Conservation (phyloP, 2,888 invertebrate species). For the Mythimna pallens region DNA sequence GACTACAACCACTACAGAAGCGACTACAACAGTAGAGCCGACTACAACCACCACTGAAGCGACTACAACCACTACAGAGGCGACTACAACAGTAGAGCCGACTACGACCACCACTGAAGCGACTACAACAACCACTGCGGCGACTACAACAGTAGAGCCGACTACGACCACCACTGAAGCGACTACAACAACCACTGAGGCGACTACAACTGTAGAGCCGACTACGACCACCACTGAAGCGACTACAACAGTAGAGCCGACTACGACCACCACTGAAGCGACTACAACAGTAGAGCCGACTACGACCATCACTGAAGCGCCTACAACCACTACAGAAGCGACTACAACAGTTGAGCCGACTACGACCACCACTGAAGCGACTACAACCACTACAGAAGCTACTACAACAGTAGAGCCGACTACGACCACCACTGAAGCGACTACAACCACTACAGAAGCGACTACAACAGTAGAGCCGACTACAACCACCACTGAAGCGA, state of each 20-base stretch:
- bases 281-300: neutral
- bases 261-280: neutral
- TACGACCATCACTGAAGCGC: neutral
- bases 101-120: too few species aligned
- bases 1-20: neutral
- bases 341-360: neutral
- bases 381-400: too few species aligned
- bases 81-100: too few species aligned
- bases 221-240: neutral
- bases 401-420: too few species aligned
- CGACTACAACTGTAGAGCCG: neutral
- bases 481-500: neutral
- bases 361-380: too few species aligned
- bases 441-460: too few species aligned
- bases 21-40: neutral
- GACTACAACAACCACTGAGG: neutral
- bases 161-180: neutral
- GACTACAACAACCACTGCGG: neutral
- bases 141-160: neutral
- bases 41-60: neutral
- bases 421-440: too few species aligned
- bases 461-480: neutral
- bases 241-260: neutral
- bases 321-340: neutral
- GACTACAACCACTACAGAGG: neutral